Percentiles rank a stretch among this genome's conserved stretches.
phyloP scores from a whole-genome alignment of 1,140 invertebrate genomes.

The Drosophila elegans region DNA sequence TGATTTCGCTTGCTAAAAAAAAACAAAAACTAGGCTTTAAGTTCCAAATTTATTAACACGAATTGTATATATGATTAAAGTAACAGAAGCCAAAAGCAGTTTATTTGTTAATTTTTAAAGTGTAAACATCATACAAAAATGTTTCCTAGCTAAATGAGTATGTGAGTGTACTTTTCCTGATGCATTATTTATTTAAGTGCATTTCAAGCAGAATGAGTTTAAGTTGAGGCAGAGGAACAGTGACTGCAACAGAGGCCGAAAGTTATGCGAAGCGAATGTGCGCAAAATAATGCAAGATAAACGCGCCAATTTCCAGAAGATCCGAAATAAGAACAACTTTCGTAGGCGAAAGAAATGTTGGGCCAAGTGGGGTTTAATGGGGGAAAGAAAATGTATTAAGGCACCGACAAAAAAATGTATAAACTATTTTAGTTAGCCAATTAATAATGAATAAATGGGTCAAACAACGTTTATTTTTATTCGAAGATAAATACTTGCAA shows the following conservation, averaged over 20 bases:
- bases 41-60: too few species aligned
- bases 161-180: neutral
- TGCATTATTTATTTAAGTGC: neutral
- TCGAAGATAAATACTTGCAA: too few species aligned
- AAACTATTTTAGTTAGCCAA: neutral
- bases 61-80: too few species aligned
- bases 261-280: constrained; percentile 72
- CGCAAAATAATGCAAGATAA: constrained; percentile 67
- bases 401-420: neutral
- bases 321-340: constrained; percentile 12
- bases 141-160: neutral
- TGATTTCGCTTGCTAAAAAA: too few species aligned
- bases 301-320: constrained; percentile 60
- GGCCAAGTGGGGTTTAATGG: constrained; percentile 1
- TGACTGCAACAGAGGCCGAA: constrained; percentile 32
- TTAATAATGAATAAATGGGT: neutral
- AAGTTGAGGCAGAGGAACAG: constrained; percentile 1
- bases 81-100: too few species aligned
- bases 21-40: too few species aligned
- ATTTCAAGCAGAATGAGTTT: neutral
- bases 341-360: neutral
- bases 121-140: too few species aligned
- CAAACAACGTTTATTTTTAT: too few species aligned
- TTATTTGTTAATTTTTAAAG: too few species aligned
- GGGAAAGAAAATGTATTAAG: neutral